phyloP scores from a whole-genome alignment of 2,797 vertebrate genomes.

The Carapus acus region DNA sequence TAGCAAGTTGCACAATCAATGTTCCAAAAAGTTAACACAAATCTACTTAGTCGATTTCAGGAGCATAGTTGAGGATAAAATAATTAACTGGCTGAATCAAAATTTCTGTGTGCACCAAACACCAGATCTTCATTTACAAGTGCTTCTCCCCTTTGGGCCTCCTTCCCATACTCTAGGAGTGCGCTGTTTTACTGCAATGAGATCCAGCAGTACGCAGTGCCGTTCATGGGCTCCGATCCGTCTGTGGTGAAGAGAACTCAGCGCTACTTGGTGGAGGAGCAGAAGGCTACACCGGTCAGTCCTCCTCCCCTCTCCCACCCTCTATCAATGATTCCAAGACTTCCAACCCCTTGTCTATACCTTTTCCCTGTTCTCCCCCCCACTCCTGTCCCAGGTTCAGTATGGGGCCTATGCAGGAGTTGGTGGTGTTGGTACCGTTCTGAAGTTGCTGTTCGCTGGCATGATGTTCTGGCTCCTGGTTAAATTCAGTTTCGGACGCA shows the following conservation, averaged over 20 bases:
- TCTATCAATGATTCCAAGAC: too few species aligned
- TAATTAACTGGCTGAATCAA: too few species aligned
- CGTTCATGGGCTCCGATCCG: slow-evolving; percentile 86
- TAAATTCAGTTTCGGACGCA: slow-evolving; percentile 86
- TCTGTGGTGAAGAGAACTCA: slow-evolving; percentile 91
- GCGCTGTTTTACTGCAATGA: slow-evolving; percentile 80
- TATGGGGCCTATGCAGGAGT: slow-evolving; percentile 81
- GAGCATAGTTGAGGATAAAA: too few species aligned
- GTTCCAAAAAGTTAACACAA: too few species aligned
- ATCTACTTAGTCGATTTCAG: too few species aligned
- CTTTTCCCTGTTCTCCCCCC: too few species aligned
- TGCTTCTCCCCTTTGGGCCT: too few species aligned
- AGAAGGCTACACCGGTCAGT: slow-evolving; percentile 82
- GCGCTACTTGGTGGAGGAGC: slow-evolving; percentile 78
- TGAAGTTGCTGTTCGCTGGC: slow-evolving; percentile 85
- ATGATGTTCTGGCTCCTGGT: slow-evolving; percentile 86
- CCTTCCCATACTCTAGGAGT: too few species aligned
- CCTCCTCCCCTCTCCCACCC: background rate
- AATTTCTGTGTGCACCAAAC: too few species aligned
- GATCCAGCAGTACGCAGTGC: slow-evolving; percentile 79
- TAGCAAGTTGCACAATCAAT: background rate
- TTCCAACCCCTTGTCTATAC: background rate
- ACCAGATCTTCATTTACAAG: too few species aligned
- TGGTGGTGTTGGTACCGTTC: slow-evolving; percentile 77
- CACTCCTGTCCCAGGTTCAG: slow-evolving; percentile 76